Evolutionary conservation across 2,113 vertebrate species (phyloP).

Genomic region (Oreochromis spilurus): DNA sequence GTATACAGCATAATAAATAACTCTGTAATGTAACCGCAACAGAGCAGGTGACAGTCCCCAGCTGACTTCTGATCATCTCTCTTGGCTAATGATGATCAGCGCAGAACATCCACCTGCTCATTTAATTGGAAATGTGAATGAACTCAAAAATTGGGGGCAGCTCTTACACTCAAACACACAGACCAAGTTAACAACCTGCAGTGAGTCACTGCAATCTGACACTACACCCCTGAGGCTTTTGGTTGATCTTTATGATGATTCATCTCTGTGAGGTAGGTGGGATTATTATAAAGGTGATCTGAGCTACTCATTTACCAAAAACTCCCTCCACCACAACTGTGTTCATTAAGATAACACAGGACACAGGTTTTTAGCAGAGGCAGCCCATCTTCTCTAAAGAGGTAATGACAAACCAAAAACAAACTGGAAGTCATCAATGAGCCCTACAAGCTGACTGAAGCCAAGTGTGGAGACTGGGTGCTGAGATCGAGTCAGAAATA

Average conservation of each 20-base stretch:
- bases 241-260: not conserved
- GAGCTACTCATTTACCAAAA: not conserved
- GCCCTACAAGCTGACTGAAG: not conserved
- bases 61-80: not conserved
- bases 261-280: not conserved
- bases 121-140: not conserved
- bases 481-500: not conserved
- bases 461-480: not conserved
- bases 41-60: not conserved
- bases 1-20: not conserved
- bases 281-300: not conserved
- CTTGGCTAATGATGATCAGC: not conserved
- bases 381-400: not conserved
- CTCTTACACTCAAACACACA: not conserved
- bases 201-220: not conserved
- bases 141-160: not conserved
- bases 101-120: not conserved
- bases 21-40: not conserved
- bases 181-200: not conserved
- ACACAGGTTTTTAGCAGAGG: not conserved
- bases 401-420: not conserved
- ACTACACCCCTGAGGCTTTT: not conserved
- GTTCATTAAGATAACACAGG: not conserved
- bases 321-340: not conserved
- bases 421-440: not conserved